These are phyloP conservation scores for Pimephales promelas DNA, from an alignment of 2,113 vertebrate genomes.

Conservation along the genomic window DNA sequence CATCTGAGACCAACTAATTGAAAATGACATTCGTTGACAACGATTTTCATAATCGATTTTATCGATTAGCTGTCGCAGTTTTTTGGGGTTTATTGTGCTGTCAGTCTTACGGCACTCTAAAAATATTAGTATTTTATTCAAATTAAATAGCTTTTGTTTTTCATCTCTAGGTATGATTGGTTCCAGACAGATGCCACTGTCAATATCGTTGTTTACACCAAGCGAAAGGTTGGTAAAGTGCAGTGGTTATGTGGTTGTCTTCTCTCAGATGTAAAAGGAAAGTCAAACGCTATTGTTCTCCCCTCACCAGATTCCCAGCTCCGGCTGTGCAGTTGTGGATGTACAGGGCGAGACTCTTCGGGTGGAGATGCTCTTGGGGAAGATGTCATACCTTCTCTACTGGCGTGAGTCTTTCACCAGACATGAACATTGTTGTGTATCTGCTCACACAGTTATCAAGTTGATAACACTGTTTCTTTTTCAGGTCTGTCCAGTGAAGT, in stretches of 20 bases:
- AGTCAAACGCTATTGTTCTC: neutral
- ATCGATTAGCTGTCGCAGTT: too few relatives aligned
- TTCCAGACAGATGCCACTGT: slow-evolving; percentile 88
- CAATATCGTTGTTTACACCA: slow-evolving; percentile 87
- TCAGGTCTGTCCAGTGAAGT: slow-evolving; percentile 82
- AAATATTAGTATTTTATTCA: neutral
- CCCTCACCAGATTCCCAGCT: slow-evolving; percentile 71
- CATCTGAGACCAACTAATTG: too few relatives aligned
- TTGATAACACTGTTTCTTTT: slow-evolving; percentile 49
- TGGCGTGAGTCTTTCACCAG: slow-evolving; percentile 78
- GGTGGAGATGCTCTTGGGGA: slow-evolving; percentile 80
- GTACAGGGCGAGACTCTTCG: slow-evolving; percentile 77
- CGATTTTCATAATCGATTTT: too few relatives aligned
- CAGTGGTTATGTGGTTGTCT: neutral
- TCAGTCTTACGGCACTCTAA: neutral
- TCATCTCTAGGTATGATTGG: slow-evolving; percentile 89
- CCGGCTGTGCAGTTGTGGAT: slow-evolving; percentile 82
- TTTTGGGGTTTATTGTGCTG: neutral
- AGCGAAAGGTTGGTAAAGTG: slow-evolving; percentile 76
- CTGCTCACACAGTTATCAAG: too few relatives aligned
- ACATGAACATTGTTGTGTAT: neutral
- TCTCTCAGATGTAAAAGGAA: neutral
- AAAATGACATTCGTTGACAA: too few relatives aligned
- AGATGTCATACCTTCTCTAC: slow-evolving; percentile 86
- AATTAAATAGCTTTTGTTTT: neutral